Percentiles rank a stretch among this genome's conserved stretches.
Conservation (phyloP, 1,140 invertebrate genomes). For the Rhyzopertha dominica region DNA sequence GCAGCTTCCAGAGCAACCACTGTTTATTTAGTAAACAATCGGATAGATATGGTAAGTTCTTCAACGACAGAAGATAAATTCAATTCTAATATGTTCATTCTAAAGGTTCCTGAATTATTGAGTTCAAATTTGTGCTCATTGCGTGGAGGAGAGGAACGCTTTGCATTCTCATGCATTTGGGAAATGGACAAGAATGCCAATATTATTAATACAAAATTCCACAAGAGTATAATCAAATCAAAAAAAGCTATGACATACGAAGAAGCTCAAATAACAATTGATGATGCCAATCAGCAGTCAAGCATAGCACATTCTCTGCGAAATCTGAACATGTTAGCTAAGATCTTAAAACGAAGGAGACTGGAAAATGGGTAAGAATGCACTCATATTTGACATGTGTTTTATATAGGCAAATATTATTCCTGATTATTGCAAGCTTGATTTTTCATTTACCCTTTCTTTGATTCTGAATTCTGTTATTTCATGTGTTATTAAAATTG, state of each 20-base stretch:
- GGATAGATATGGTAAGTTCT: slow-evolving; percentile 83
- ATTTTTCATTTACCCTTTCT: too few relatives aligned
- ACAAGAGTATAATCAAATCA: slow-evolving; percentile 89
- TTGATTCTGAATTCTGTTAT: too few relatives aligned
- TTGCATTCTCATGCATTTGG: slow-evolving; percentile 94
- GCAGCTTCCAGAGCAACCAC: slow-evolving; percentile 81
- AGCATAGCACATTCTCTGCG: slow-evolving; percentile 73
- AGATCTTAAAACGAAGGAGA: slow-evolving; percentile 80
- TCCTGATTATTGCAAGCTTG: too few relatives aligned
- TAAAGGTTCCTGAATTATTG: slow-evolving; percentile 62
- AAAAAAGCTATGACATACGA: slow-evolving; percentile 90
- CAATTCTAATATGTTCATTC: slow-evolving; percentile 14
- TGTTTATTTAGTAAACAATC: slow-evolving; percentile 84
- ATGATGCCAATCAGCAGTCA: slow-evolving; percentile 71
- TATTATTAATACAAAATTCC: slow-evolving; percentile 75
- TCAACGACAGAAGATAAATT: slow-evolving; percentile 41
- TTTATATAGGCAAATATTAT: too few relatives aligned
- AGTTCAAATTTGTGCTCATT: slow-evolving; percentile 93
- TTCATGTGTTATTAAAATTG: too few relatives aligned
- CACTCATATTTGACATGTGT: too few relatives aligned
- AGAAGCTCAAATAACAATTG: slow-evolving; percentile 90
- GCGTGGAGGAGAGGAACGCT: slow-evolving; percentile 74
- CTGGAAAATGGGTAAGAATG: slow-evolving; percentile 84
- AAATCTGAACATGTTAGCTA: slow-evolving; percentile 79
- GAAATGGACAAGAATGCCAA: slow-evolving; percentile 81